Base-by-base conservation (phyloP, 2,888 invertebrate genomes). In the Halictus quadricinctus region DNA sequence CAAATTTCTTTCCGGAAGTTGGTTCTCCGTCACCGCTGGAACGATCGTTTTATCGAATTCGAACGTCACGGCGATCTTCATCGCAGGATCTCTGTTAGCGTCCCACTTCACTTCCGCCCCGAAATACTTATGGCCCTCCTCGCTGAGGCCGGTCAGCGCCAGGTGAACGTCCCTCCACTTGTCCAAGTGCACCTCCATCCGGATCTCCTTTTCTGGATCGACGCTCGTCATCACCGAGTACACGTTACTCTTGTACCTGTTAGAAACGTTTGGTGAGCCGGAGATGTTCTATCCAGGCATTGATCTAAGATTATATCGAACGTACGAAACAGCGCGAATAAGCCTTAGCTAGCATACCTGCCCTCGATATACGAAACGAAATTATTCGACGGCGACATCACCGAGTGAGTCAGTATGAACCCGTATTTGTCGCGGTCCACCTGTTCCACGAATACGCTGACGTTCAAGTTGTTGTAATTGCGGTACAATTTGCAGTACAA, bases 51-150 rank as follows among this genome's bases (percentile, higher is more conserved):
- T 96, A 87, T 96, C 96, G 76, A 97, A 95, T 85, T 96, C 96
- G 0, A 96, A 95, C 79, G 96, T 96, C 0, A 96, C 94, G 88
- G 96, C 95, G 85, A 97, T 95, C 93, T 97, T 97, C 93, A 97
- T 96, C 73, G 96, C 96, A 0, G 98, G 98, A 95, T 98, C 97
- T 12, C 98, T 95, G 94, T 98, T 98, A 0, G 97, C 97, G 92
- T 98, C 98, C 98, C 98, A 98, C 93, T 97, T 97, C 29, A 98
- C 93, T 80, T 97, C 97, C 1, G 97, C 95, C 7, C 96, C 96
- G 0, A 97, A 95, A 46, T 97, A 96, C 92, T 97, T 97, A 77
- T 96, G 96, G 18, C 95, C 94, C 0, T 95, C 95, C 12, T 96
- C 95, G 66, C 96, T 95, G 87, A 96, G 95, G 3, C 96, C 96